phyloP scores from a whole-genome alignment of 2,113 vertebrate genomes.

The Corapipo altera region DNA sequence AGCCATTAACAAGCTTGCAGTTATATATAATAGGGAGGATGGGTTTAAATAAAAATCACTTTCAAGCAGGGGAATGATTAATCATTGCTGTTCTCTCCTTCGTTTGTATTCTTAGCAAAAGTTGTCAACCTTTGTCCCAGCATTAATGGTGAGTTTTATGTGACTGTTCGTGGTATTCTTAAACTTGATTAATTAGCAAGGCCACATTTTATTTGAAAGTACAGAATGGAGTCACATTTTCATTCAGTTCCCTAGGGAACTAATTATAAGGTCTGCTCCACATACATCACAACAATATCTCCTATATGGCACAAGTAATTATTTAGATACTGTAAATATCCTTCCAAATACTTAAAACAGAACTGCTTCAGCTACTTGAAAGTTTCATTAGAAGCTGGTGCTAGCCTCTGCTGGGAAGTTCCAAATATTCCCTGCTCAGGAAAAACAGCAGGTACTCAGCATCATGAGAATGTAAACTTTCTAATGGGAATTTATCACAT shows the following conservation, averaged over 20 bases:
- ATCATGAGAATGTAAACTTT: background rate
- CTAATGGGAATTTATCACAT: background rate
- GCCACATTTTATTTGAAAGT: slow-evolving; percentile 29
- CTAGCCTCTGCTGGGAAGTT: background rate
- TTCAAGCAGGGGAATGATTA: slow-evolving; percentile 13
- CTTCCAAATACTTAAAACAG: slow-evolving; percentile 2
- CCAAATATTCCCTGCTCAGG: background rate
- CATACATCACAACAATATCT: slow-evolving; percentile 5
- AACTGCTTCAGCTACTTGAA: background rate
- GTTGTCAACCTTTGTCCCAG: slow-evolving; percentile 30
- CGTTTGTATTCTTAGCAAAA: slow-evolving; percentile 9
- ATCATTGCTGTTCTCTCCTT: slow-evolving; percentile 10
- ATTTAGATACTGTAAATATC: slow-evolving; percentile 47
- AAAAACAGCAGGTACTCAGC: background rate
- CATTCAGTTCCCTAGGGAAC: slow-evolving; percentile 38
- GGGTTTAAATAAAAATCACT: slow-evolving; percentile 34
- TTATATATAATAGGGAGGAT: background rate
- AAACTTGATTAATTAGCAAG: slow-evolving; percentile 51
- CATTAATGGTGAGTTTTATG: slow-evolving; percentile 22
- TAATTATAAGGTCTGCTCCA: slow-evolving; percentile 47
- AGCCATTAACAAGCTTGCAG: slow-evolving; percentile 3
- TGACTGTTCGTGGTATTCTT: slow-evolving; percentile 12
- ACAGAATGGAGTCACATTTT: slow-evolving; percentile 26
- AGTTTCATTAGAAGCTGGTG: background rate
- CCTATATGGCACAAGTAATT: slow-evolving; percentile 10